These are phyloP conservation scores for Patagioenas fasciata DNA, from an alignment of 2,113 vertebrate genomes.

Conservation along the genomic window DNA sequence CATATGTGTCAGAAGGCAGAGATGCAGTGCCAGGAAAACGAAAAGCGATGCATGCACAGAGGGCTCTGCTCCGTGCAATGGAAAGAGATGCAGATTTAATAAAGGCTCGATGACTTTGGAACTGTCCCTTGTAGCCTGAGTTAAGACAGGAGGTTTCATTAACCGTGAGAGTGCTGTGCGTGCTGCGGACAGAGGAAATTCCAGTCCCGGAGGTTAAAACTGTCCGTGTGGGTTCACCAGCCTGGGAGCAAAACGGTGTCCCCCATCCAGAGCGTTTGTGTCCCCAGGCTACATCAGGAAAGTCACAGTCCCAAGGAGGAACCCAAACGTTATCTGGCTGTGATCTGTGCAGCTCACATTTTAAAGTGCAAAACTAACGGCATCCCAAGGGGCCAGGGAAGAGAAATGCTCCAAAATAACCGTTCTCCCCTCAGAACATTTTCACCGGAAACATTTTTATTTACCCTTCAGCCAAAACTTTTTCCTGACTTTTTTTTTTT, in stretches of 20 bases:
- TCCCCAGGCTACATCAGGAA: not conserved
- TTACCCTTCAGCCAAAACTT: constrained; percentile 47
- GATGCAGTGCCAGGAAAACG: not conserved
- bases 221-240: not conserved
- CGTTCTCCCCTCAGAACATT: not conserved
- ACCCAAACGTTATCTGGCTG: not conserved
- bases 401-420: constrained; percentile 17
- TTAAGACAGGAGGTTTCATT: not conserved
- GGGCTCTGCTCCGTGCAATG: not conserved
- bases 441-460: not conserved
- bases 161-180: accelerated
- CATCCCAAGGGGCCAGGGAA: not conserved
- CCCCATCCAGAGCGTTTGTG: not conserved
- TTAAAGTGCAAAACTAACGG: not conserved
- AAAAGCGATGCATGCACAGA: not conserved
- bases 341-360: not conserved
- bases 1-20: constrained; percentile 12
- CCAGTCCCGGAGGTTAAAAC: not conserved
- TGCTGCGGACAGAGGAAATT: not conserved
- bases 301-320: not conserved
- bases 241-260: not conserved
- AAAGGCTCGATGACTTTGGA: not conserved
- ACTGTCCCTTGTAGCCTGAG: not conserved
- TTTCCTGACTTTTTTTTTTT: not conserved
- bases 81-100: not conserved